These are phyloP conservation scores for Athalia rosae DNA, from an alignment of 2,888 invertebrate species.

Conservation along the genomic window DNA sequence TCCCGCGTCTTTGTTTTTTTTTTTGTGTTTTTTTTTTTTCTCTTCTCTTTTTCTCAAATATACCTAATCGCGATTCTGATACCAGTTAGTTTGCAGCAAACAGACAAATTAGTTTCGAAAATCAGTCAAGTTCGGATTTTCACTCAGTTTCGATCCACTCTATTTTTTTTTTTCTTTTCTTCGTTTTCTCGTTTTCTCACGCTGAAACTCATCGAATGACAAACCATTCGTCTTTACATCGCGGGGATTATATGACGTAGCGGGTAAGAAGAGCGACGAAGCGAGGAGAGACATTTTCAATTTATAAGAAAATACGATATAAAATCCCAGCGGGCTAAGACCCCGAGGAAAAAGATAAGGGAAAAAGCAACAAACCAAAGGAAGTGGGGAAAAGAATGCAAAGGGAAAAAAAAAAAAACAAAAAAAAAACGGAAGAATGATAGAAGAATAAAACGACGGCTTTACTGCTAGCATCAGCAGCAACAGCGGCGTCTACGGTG, in stretches of 20 bases:
- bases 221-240: slow-evolving; percentile 63
- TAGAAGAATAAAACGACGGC: no score
- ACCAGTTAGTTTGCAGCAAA: no score
- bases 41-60: slow-evolving; percentile 23
- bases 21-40: no score
- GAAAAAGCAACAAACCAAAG: slow-evolving; percentile 2
- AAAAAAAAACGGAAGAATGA: no score
- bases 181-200: no score
- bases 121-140: no score
- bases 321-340: slow-evolving; percentile 54
- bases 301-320: slow-evolving; percentile 67
- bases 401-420: no score
- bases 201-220: slow-evolving; percentile 10
- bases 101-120: no score
- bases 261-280: slow-evolving; percentile 49
- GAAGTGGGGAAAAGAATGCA: neutral
- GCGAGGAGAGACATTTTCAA: slow-evolving; percentile 60
- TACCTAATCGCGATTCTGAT: no score
- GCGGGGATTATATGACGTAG: slow-evolving; percentile 59
- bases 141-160: slow-evolving; percentile 55
- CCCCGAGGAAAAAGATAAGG: neutral
- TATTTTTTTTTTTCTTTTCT: neutral
- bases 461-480: no score
- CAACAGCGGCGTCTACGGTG: no score
- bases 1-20: no score